A percentile compares a stretch with the other conserved stretches of the same genome.
Conservation (phyloP, 2,888 invertebrate species). For the Ochropleura plecta region DNA sequence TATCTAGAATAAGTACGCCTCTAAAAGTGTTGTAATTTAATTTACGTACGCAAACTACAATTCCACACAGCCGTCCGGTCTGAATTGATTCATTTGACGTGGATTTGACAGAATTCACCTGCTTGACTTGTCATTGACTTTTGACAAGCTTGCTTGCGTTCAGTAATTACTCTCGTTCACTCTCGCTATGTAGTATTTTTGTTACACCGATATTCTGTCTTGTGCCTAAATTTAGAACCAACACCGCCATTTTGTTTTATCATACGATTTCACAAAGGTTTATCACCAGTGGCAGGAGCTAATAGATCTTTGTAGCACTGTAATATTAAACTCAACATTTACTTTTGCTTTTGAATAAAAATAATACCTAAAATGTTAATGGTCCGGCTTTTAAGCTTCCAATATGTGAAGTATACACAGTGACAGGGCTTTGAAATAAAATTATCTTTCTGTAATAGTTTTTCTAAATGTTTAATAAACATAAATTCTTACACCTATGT, state of each 20-base stretch:
- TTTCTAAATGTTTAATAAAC: conserved; percentile 57
- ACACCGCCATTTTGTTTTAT: too few relatives aligned
- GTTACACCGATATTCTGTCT: too few relatives aligned
- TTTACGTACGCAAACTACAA: conserved; percentile 14
- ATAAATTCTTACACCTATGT: conserved; percentile 21
- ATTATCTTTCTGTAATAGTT: conserved; percentile 16
- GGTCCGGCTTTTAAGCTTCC: neutral
- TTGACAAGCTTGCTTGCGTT: conserved; percentile 17
- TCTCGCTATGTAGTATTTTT: neutral
- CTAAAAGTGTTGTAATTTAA: conserved; percentile 17
- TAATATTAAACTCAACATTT: too few relatives aligned
- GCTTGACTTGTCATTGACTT: conserved; percentile 1
- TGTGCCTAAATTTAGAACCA: too few relatives aligned
- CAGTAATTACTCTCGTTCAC: neutral
- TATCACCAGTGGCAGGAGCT: too few relatives aligned
- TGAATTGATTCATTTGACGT: conserved; percentile 16
- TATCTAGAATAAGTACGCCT: conserved; percentile 16
- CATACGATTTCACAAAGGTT: too few relatives aligned
- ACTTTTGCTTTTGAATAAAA: too few relatives aligned
- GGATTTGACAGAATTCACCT: conserved; percentile 21
- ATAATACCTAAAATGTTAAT: too few relatives aligned
- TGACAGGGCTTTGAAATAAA: conserved; percentile 4
- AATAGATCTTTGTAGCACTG: too few relatives aligned
- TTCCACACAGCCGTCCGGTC: conserved; percentile 5
- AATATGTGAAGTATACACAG: neutral